Conservation (phyloP, 2,797 vertebrate genomes). For the Balearica regulorum region DNA sequence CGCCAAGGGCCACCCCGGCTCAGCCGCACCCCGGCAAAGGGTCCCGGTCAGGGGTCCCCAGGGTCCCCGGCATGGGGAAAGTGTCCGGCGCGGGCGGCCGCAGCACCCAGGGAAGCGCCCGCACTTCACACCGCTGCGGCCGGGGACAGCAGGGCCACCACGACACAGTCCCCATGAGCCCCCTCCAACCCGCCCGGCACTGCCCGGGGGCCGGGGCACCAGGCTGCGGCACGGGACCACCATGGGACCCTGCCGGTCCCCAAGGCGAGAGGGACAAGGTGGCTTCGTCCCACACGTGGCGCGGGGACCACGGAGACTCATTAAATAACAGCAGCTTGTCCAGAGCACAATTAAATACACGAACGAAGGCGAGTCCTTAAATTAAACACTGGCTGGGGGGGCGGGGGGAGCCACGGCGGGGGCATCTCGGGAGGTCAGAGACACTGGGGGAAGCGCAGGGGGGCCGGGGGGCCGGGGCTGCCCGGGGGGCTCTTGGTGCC, state of each 20-base stretch:
- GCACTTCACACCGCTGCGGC: not conserved
- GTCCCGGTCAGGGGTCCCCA: not conserved
- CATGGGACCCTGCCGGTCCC: not conserved
- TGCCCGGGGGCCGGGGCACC: not conserved
- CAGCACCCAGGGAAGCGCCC: conserved; percentile 5
- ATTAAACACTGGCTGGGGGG: not conserved
- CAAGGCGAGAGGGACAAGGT: fast-evolving
- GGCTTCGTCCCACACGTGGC: not conserved
- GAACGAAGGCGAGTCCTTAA: not conserved
- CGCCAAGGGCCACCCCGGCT: not conserved
- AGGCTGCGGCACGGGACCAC: not conserved
- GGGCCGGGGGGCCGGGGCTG: not conserved
- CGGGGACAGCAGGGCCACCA: not conserved
- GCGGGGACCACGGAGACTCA: not conserved
- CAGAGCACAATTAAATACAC: conserved; percentile 33
- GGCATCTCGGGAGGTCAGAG: not conserved
- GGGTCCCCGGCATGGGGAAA: fast-evolving
- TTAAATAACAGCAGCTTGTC: conserved; percentile 3
- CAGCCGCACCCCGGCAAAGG: not conserved
- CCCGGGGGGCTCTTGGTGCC: not conserved
- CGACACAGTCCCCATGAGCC: not conserved
- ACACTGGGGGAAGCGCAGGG: conserved; percentile 38
- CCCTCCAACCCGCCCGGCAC: not conserved
- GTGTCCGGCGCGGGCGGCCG: not conserved
- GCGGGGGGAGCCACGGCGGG: not conserved